Conservation (phyloP, 2,113 vertebrate species). For the Hyaena hyaena region DNA sequence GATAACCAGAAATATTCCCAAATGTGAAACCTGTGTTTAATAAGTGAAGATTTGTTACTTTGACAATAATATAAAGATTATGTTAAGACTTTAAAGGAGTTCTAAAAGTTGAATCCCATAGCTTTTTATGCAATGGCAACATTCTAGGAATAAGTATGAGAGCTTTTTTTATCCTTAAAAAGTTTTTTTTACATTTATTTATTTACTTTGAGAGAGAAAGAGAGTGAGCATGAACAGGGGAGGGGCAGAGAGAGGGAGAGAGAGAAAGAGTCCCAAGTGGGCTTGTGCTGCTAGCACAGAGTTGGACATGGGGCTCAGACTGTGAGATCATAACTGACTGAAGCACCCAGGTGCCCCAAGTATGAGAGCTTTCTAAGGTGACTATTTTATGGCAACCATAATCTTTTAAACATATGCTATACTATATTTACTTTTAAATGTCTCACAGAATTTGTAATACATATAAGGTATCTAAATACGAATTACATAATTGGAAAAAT, state of each 20-base stretch:
- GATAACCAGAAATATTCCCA: slow-evolving; percentile 38
- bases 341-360: not conserved
- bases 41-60: slow-evolving; percentile 60
- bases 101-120: slow-evolving; percentile 58
- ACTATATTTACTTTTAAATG: slow-evolving; percentile 44
- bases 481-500: slow-evolving; percentile 39
- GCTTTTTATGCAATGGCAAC: slow-evolving; percentile 39
- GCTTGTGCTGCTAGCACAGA: too few species aligned
- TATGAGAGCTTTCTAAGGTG: slow-evolving; percentile 33
- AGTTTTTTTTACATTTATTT: too few species aligned
- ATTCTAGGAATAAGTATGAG: slow-evolving; percentile 49
- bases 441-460: slow-evolving; percentile 31
- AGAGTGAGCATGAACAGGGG: too few species aligned
- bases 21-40: slow-evolving; percentile 44
- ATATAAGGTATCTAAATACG: slow-evolving; percentile 4
- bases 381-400: not conserved
- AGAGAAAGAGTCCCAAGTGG: too few species aligned
- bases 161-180: not conserved
- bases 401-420: slow-evolving; percentile 46
- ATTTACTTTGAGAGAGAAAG: too few species aligned
- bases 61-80: slow-evolving; percentile 52
- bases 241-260: too few species aligned
- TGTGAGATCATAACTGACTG: too few species aligned
- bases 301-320: too few species aligned
- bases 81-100: slow-evolving; percentile 42